Evolutionary conservation across 2,113 vertebrate genomes (phyloP), one percentile per base, ranked within the genome.

Genomic region (Donacobius atricapilla): DNA sequence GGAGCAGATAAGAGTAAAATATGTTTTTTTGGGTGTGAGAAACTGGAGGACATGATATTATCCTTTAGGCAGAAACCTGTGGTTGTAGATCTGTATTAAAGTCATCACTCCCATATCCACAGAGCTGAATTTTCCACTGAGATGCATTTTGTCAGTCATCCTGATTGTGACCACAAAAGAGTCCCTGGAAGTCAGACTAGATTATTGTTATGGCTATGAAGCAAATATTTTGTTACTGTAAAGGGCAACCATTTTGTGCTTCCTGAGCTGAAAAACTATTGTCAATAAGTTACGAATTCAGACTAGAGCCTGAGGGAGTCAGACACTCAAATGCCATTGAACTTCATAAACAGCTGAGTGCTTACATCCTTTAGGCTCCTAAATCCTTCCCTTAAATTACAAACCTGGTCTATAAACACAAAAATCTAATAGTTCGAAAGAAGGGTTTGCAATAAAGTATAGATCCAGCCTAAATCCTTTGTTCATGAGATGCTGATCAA

Each of bases 301-400:
- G 72, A 22, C 76, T 4, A 15, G 76, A 63, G 60, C 94, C 85
- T 73, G 72, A 65, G 85, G 93, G 93, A 96, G 33, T 70, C 83
- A 93, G 92, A 54, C 85, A 64, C 90, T 91, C 64, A 93, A 88
- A 96, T 90, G 71, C 90, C 90, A 93, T 48, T 96, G 94, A 94
- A 97, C 92, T 95, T 96, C 88, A 92, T 51, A 77, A 94, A 85
- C 88, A 96, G 64, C 56, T 81, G 71, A 94, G 64, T 94, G 88
- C 85, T 92, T 77, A 83, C 63, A 88, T 80, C 90, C 92, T 89
- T 77, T 56, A 90, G 78, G 75, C 64, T 83, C 50, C 85, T 83
- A 90, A 95, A 93, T 88, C 87, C 82, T 91, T 54, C 42, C 63
- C 35, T 90, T 83, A 93, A 93, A 94, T 94, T 83, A 77, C 60